Conservation (phyloP, 92 coral and sea anemone species). For the Virgularia gustaviana region DNA sequence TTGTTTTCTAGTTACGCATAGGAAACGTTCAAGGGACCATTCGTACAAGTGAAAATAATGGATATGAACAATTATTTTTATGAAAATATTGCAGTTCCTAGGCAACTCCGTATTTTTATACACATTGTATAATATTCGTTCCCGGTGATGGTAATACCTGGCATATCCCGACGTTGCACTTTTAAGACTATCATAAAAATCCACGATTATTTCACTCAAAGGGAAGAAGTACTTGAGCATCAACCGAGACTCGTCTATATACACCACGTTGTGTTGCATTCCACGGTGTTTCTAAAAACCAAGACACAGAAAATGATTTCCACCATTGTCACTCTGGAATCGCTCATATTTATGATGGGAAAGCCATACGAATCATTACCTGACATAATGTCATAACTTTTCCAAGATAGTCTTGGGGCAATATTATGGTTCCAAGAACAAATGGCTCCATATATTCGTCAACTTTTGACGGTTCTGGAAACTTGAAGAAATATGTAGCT, state of each 20-base stretch:
- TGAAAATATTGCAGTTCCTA: too few relatives aligned
- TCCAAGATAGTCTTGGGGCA: slow-evolving; percentile 88
- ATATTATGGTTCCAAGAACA: slow-evolving; percentile 79
- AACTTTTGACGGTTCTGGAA: slow-evolving; percentile 80
- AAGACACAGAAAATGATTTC: background rate
- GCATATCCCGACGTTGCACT: slow-evolving; percentile 93
- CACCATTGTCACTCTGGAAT: background rate
- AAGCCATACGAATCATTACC: slow-evolving; percentile 34
- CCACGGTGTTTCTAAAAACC: slow-evolving; percentile 69
- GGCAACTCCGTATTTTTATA: background rate
- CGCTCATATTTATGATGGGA: background rate
- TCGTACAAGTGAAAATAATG: too few relatives aligned
- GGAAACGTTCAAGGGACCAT: too few relatives aligned
- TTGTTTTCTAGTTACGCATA: too few relatives aligned
- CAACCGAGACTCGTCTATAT: slow-evolving; percentile 84
- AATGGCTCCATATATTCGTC: slow-evolving; percentile 76
- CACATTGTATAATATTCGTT: background rate
- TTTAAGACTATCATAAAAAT: slow-evolving; percentile 90
- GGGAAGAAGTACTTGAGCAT: slow-evolving; percentile 88
- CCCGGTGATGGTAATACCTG: slow-evolving; percentile 53
- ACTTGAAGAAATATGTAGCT: slow-evolving; percentile 58
- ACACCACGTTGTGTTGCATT: slow-evolving; percentile 78
- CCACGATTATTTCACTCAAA: slow-evolving; percentile 78
- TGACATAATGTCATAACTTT: slow-evolving; percentile 87
- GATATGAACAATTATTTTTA: too few relatives aligned